A percentile compares a stretch with the other conserved stretches of the same genome.
Conservation (phyloP, 1,140 invertebrate species). For the Trypoxylus dichotomus region DNA sequence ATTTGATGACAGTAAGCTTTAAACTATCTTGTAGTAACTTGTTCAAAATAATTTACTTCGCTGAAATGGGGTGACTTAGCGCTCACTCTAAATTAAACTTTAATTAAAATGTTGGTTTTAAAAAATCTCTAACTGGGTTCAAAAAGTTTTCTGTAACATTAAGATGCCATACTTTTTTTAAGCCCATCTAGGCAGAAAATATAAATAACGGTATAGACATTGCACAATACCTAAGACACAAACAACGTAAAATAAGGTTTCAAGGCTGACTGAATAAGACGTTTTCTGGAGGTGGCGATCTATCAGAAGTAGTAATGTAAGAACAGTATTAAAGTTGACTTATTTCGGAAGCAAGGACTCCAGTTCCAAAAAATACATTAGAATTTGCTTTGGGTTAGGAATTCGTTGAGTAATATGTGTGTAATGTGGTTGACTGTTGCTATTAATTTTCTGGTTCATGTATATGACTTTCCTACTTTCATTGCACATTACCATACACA, state of each 20-base stretch:
- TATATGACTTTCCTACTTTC: not conserved
- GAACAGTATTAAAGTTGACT: too few species aligned
- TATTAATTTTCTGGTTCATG: not conserved
- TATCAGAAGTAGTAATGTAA: too few species aligned
- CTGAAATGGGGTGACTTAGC: too few species aligned
- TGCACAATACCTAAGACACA: too few species aligned
- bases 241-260: not conserved
- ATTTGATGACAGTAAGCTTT: not conserved
- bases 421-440: not conserved
- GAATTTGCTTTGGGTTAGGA: not conserved
- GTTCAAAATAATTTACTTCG: not conserved
- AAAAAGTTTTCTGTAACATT: not conserved
- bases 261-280: not conserved
- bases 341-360: too few species aligned
- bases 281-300: not conserved
- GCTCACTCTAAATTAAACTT: too few species aligned
- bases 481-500: slow-evolving; percentile 40
- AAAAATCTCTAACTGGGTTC: not conserved
- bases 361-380: not conserved
- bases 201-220: too few species aligned
- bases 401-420: not conserved
- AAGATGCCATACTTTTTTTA: not conserved
- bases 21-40: not conserved
- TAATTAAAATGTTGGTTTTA: too few species aligned
- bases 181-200: too few species aligned